Conservation (phyloP, 2,797 vertebrate species). For the Pelodytes ibericus region DNA sequence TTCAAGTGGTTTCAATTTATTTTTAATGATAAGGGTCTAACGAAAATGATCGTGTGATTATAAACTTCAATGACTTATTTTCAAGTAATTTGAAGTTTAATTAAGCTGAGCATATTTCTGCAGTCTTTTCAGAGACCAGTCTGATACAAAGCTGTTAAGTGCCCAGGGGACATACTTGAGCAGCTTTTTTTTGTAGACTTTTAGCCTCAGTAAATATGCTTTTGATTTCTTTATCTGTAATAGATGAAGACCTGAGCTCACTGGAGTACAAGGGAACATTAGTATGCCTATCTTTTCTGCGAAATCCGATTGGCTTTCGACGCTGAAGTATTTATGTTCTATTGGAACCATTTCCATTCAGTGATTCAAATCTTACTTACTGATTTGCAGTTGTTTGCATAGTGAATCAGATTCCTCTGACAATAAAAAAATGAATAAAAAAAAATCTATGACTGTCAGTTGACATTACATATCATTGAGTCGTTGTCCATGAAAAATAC, state of each 20-base stretch:
- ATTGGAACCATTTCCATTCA: not conserved
- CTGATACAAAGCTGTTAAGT: slow-evolving; percentile 66
- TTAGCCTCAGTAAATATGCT: slow-evolving; percentile 71
- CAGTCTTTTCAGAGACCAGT: slow-evolving; percentile 66
- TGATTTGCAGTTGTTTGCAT: slow-evolving; percentile 23
- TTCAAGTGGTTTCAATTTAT: slow-evolving; percentile 43
- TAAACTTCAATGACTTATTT: slow-evolving; percentile 64
- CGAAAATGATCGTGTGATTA: slow-evolving; percentile 63
- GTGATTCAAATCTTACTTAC: slow-evolving; percentile 9
- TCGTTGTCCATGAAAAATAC: not conserved
- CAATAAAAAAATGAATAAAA: not conserved
- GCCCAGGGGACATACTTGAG: slow-evolving; percentile 68
- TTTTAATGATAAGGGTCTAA: slow-evolving; percentile 65
- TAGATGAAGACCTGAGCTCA: slow-evolving; percentile 64
- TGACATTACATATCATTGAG: slow-evolving; percentile 5
- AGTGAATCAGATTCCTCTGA: not conserved
- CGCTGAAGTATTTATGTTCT: not conserved
- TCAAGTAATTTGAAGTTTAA: slow-evolving; percentile 61
- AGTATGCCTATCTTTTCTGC: slow-evolving; percentile 43
- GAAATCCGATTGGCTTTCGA: not conserved
- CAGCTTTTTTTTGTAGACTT: slow-evolving; percentile 70
- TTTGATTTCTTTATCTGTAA: slow-evolving; percentile 70
- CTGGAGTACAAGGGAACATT: slow-evolving; percentile 61
- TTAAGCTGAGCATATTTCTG: slow-evolving; percentile 63
- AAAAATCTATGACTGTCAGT: not conserved